Percentiles rank a stretch among this genome's conserved stretches.
These are phyloP conservation scores for Helicoverpa assulta DNA, from an alignment of 2,888 invertebrate genomes.

Conservation along the genomic window DNA sequence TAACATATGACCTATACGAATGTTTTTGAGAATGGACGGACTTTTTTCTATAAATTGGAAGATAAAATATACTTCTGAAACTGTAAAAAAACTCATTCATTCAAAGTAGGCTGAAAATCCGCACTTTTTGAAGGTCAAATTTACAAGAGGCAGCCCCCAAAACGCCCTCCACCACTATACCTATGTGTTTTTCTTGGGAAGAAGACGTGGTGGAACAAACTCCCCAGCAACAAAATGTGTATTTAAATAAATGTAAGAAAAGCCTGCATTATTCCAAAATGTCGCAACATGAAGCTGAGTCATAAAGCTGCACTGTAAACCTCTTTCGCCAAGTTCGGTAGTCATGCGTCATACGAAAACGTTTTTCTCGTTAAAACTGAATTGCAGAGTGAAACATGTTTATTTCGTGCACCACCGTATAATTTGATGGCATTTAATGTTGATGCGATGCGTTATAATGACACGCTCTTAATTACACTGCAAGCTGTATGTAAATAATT, in stretches of 20 bases:
- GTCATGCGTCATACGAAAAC: constrained; percentile 2
- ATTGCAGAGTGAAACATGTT: neutral
- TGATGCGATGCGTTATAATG: neutral
- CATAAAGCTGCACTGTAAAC: constrained; percentile 16
- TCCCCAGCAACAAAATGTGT: neutral
- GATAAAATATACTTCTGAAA: no score
- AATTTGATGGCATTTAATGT: constrained; percentile 2
- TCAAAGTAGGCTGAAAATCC: no score
- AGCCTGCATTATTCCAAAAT: constrained; percentile 4
- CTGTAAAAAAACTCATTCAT: no score
- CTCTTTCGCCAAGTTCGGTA: constrained; percentile 21
- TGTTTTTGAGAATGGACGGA: constrained; percentile 16
- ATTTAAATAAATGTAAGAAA: neutral
- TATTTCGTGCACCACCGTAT: constrained; percentile 2
- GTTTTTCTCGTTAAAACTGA: constrained; percentile 2
- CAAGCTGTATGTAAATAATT: no score
- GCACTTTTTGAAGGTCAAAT: no score
- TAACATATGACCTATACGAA: constrained; percentile 25
- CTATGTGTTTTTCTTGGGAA: no score
- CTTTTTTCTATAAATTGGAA: neutral
- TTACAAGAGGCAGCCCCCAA: no score
- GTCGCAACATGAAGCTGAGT: constrained; percentile 3
- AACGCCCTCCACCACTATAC: no score
- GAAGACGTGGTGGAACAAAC: no score
- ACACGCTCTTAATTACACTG: neutral